Base-by-base conservation (phyloP, 2,797 vertebrate genomes). In the Gambusia yucatana region DNA sequence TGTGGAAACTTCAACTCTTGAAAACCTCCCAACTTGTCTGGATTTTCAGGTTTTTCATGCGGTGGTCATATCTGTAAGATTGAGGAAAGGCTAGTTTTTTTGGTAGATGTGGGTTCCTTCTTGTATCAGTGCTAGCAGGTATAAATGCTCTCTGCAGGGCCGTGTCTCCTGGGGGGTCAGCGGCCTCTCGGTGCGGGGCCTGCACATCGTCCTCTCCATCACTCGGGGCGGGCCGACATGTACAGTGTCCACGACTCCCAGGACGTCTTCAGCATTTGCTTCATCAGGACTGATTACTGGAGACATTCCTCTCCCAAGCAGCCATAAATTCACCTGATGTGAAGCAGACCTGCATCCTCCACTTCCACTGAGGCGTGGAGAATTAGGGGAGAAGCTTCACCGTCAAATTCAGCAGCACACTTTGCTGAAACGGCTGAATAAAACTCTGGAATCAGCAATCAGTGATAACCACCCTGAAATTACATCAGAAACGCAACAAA, bases 211-310 rank as follows among this genome's bases (percentile, higher is more conserved):
- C 95, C 76, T 80, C 82, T 90, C 67, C 73, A 55, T 72, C 87
- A 76, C 77, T 61, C 79, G 86, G 84, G 84, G 75, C 82, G 30
- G 79, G 76, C 86, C 80, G 78, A 91, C 90, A 87, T 85, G 87
- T 92, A 92, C 92, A 90, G 94, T 94, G 92, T 93, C 73, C 89
- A 76, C 73, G 89, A 93, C 94, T 93, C 92, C 75, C 84, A 84
- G 89, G 92, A 92, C 87, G 73, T 75, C 86, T 88, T 82, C 74
- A 76, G 84, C 90, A 78, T 87, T 91, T 70, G 78, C 79, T 87
- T 93, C 93, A 92, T 95, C 93, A 91, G 82, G 78, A 84, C 87
- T 93, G 93, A 95, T 96, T 95, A 83, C 87, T 78, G 84, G 86
- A 93, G 94, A 95, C 93, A 86, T 89, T 94, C 88, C 85, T 91